phyloP scores from a whole-genome alignment of 2,797 vertebrate genomes.

The Melanotaenia boesemani region DNA sequence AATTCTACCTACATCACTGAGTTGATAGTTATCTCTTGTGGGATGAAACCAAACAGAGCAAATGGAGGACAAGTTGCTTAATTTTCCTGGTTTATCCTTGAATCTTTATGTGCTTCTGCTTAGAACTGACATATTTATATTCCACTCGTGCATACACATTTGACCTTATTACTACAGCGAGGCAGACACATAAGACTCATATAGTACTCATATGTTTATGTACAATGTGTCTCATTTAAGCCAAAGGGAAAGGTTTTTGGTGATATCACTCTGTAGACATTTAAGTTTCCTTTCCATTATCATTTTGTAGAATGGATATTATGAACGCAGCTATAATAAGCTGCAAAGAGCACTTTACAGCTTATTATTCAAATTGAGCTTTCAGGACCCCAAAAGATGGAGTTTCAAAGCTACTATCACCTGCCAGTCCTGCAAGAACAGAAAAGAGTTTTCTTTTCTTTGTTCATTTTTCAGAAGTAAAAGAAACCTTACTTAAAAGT shows the following conservation, averaged over 20 bases:
- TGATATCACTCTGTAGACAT: slow-evolving; percentile 17
- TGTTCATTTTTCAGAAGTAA: slow-evolving; percentile 50
- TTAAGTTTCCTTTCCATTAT: slow-evolving; percentile 31
- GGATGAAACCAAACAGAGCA: slow-evolving; percentile 67
- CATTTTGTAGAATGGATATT: slow-evolving; percentile 44
- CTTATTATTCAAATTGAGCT: slow-evolving; percentile 77
- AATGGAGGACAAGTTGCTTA: slow-evolving; percentile 66
- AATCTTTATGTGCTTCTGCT: slow-evolving; percentile 37
- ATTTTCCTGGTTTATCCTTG: slow-evolving; percentile 64
- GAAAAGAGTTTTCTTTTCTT: slow-evolving; percentile 50
- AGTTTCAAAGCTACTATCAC: slow-evolving; percentile 41
- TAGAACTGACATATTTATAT: slow-evolving; percentile 38
- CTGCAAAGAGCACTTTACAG: slow-evolving; percentile 55
- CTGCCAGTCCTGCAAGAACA: slow-evolving; percentile 40
- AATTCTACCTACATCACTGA: slow-evolving; percentile 62
- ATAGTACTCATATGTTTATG: slow-evolving; percentile 16
- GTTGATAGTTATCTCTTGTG: slow-evolving; percentile 70
- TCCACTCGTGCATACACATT: slow-evolving; percentile 29
- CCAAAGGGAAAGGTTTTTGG: slow-evolving; percentile 16
- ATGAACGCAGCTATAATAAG: slow-evolving; percentile 49
- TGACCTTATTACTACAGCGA: slow-evolving; percentile 34
- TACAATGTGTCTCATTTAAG: slow-evolving; percentile 16
- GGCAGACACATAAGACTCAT: slow-evolving; percentile 27
- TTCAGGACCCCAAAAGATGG: slow-evolving; percentile 46
- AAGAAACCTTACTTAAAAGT: slow-evolving; percentile 18